Evolutionary conservation across 2,113 vertebrate genomes (phyloP).

Genomic region (Pseudorhombus dupliciocellatus): DNA sequence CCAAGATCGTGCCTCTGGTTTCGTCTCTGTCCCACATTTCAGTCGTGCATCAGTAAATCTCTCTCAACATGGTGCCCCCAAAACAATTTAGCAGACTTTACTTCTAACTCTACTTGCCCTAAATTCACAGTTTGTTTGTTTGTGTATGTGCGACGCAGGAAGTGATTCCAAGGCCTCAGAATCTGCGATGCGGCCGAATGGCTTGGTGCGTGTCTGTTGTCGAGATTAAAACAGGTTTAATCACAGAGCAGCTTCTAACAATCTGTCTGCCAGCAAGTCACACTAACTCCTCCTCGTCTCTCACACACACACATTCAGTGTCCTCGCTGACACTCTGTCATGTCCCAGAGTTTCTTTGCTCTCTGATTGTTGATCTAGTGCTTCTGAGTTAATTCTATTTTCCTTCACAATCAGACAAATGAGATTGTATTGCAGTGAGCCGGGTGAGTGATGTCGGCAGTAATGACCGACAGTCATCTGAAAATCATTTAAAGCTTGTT

Average conservation of each 20-base stretch:
- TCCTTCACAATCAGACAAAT: constrained; percentile 47
- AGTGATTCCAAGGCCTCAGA: constrained; percentile 22
- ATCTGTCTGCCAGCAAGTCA: constrained; percentile 60
- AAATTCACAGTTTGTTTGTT: constrained; percentile 14
- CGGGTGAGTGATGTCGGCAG: constrained; percentile 34
- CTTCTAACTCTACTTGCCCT: constrained; percentile 1
- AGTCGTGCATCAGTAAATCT: not conserved
- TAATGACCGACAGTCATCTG: constrained; percentile 47
- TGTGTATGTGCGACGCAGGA: not conserved
- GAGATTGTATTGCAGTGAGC: constrained; percentile 17
- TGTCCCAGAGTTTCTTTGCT: constrained; percentile 13
- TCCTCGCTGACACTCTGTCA: constrained; percentile 23
- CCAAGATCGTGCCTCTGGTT: not conserved
- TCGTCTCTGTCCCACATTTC: not conserved
- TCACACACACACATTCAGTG: constrained; percentile 12
- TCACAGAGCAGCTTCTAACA: constrained; percentile 69
- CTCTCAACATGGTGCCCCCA: not conserved
- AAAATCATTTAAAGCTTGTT: constrained; percentile 43
- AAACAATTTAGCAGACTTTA: not conserved
- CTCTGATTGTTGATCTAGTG: constrained; percentile 14
- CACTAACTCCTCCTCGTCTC: constrained; percentile 9
- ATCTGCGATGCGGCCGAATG: constrained; percentile 18
- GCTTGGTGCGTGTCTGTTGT: constrained; percentile 32
- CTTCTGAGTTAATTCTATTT: constrained; percentile 36
- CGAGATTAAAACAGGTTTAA: constrained; percentile 72